Percentiles rank a stretch among this genome's conserved stretches.
Conservation (phyloP, 1,140 invertebrate genomes). For the Acyrthosiphon pisum region DNA sequence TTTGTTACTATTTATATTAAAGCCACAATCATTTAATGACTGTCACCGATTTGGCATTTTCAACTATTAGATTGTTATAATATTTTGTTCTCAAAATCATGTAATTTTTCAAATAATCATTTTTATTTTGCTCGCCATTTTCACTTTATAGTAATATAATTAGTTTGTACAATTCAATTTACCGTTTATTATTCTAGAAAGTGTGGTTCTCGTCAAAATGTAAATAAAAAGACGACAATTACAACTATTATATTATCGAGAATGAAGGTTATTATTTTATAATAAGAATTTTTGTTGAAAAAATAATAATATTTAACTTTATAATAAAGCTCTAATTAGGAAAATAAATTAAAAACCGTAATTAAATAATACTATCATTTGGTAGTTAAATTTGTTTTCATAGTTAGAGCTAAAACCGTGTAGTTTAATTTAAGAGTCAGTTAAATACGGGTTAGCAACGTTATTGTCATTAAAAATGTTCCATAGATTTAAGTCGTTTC, state of each 20-base stretch:
- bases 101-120: neutral
- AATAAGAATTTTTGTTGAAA: neutral
- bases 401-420: neutral
- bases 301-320: neutral
- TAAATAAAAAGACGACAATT: neutral
- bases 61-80: neutral
- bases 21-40: too few relatives aligned
- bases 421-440: neutral
- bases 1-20: too few relatives aligned
- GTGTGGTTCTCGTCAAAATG: neutral
- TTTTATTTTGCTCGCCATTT: neutral
- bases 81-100: neutral
- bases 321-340: neutral
- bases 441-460: neutral
- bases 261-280: neutral
- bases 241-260: neutral
- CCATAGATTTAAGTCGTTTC: neutral
- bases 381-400: neutral
- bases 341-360: neutral
- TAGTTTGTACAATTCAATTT: neutral
- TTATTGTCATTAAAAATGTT: neutral
- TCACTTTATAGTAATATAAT: neutral
- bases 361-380: neutral
- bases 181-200: neutral
- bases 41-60: neutral